Evolutionary conservation across 2,888 invertebrate species (phyloP).

Genomic region (Leucophora obtusa): DNA sequence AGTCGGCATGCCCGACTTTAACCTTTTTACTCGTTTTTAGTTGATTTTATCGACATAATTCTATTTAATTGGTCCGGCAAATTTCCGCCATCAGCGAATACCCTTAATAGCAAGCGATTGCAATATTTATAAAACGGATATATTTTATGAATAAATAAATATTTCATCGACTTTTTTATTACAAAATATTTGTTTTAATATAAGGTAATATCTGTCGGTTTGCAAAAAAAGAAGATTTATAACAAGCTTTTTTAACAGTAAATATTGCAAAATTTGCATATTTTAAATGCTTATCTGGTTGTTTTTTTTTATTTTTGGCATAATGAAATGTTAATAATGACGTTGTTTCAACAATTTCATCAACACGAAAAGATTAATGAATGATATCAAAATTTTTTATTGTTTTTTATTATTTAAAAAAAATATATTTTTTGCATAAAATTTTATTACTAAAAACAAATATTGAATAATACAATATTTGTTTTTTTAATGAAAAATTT

Average conservation of each 20-base stretch:
- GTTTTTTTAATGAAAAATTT: not conserved
- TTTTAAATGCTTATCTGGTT: not conserved
- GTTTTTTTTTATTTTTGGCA: not conserved
- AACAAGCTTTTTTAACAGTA: constrained; percentile 15
- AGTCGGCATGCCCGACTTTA: too few relatives aligned
- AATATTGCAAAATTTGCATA: constrained; percentile 53
- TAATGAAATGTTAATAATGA: constrained; percentile 10
- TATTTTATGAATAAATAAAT: not conserved
- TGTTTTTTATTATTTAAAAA: not conserved
- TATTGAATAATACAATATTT: not conserved
- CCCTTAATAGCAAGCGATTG: too few relatives aligned
- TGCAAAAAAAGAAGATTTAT: not conserved
- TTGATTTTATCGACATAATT: too few relatives aligned
- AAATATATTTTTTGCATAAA: not conserved
- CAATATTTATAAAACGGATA: too few relatives aligned
- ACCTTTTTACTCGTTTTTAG: too few relatives aligned
- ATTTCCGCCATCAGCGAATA: too few relatives aligned
- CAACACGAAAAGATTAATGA: not conserved
- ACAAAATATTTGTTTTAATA: not conserved
- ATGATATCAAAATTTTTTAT: too few relatives aligned
- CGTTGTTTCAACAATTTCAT: too few relatives aligned
- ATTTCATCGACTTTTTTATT: not conserved
- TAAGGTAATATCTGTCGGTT: not conserved
- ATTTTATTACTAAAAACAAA: not conserved
- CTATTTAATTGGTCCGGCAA: too few relatives aligned